Percentiles rank a stretch among this genome's conserved stretches.
These are phyloP conservation scores for Apeira syringaria DNA, from an alignment of 2,888 invertebrate species.

Conservation along the genomic window DNA sequence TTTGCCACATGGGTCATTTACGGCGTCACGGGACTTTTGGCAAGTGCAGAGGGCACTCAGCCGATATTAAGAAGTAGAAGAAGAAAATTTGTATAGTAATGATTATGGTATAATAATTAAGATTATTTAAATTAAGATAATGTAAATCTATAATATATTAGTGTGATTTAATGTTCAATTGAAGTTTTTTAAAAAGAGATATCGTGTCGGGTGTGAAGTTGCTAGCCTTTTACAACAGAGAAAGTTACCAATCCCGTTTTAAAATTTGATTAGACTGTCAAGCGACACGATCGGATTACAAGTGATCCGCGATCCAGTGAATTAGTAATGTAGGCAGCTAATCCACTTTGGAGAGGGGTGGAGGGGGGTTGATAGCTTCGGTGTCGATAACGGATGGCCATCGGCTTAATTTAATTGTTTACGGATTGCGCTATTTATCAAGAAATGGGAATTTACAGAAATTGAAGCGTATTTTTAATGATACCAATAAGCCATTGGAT, in stretches of 20 bases:
- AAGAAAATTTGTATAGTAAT: too few relatives aligned
- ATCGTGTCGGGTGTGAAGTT: too few relatives aligned
- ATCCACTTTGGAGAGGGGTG: constrained; percentile 21
- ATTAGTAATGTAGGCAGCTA: constrained; percentile 26
- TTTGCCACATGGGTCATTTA: too few relatives aligned
- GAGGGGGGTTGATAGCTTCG: constrained; percentile 3
- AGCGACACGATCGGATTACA: constrained; percentile 5
- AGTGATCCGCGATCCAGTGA: constrained; percentile 22
- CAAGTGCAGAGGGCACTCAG: too few relatives aligned
- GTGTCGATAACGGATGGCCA: constrained; percentile 21
- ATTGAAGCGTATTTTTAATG: background rate
- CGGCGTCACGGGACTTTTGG: too few relatives aligned
- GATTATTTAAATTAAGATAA: too few relatives aligned
- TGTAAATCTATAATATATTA: too few relatives aligned
- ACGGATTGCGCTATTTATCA: constrained; percentile 18
- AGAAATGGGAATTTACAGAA: constrained; percentile 4
- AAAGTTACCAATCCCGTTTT: constrained; percentile 24
- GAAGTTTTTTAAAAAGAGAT: too few relatives aligned
- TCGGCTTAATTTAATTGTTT: constrained; percentile 26
- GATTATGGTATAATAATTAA: too few relatives aligned
- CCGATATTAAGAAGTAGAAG: too few relatives aligned
- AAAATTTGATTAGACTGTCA: constrained; percentile 25
- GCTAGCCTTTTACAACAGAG: constrained; percentile 13
- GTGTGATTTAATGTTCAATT: too few relatives aligned
- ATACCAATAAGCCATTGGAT: background rate